Evolutionary conservation across 1,140 invertebrate genomes (phyloP), one percentile per base, ranked within the genome.

Genomic region (Cyclina sinensis): DNA sequence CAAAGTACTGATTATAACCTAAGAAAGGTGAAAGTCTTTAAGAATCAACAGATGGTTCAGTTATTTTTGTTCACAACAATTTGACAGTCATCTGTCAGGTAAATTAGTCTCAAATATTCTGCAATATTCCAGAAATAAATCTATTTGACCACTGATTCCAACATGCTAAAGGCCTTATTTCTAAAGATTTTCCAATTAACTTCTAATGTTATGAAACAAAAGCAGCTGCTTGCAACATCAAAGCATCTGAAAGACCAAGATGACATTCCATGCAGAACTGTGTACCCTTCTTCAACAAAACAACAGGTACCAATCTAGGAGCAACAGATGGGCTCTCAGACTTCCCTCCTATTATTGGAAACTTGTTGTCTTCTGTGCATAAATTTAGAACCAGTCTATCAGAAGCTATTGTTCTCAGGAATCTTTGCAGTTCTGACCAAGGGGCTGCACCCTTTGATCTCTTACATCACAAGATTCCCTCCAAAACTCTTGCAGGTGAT

Each of bases 261-360:
- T 39, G 11, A 70, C 35, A 70, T 70, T 37, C n/a, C 37, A 27
- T 70, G 65, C 65, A 70, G 2, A 70, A 70, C 7, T 37, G 14
- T 70, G 59, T 24, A 57, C 27, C 79, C 35, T 65, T 81, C 35
- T 65, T 24, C 65, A 5, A 73, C 27, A 54, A 46, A 65, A 46
- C 62, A 84, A 84, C 82, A 84, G 82, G 82, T 84, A 84, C 82
- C 82, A 84, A 68, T 84, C 82, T 74, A 16, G 1, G 35, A 84
- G 39, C 35, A 70, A 74, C 82, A 84, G 82, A 84, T 84, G 82
- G 82, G 65, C 46, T 43, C 37, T 46, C 59, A 51, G 74, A 46
- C 57, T 82, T 27, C 30, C 21, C 43, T 73, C 27, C 82, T 84
- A 84, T 73, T 48, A 48, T 14, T 73, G 68, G 82, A 54, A 74